Evolutionary conservation across 2,888 invertebrate species (phyloP).

Genomic region (Zaprionus lineosus): DNA sequence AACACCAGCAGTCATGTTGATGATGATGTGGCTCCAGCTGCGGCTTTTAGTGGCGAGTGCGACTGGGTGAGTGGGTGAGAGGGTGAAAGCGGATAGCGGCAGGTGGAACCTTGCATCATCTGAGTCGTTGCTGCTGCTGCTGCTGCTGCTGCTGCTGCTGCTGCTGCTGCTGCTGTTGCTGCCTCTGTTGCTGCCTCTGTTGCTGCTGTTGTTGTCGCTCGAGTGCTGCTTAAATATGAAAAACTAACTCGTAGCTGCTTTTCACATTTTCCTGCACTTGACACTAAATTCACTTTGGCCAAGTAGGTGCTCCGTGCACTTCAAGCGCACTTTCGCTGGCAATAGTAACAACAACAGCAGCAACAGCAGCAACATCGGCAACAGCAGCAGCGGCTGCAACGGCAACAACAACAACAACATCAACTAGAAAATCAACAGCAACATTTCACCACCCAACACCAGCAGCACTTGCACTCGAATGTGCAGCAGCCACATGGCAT

Average conservation of each 20-base stretch:
- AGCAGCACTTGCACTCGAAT: conserved; percentile 28
- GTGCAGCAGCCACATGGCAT: conserved; percentile 6
- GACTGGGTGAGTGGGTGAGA: too few relatives aligned
- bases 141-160: conserved; percentile 14
- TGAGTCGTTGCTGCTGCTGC: too few relatives aligned
- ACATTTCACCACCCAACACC: conserved; percentile 14
- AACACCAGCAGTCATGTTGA: conserved; percentile 5
- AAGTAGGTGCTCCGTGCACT: conserved; percentile 74
- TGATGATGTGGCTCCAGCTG: conserved; percentile 16
- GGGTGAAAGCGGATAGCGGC: too few relatives aligned
- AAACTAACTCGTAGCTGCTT: conserved; percentile 76
- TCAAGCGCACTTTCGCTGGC: conserved; percentile 71
- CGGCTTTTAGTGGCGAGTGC: too few relatives aligned
- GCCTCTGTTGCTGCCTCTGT: conserved; percentile 1
- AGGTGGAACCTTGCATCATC: too few relatives aligned
- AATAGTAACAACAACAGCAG: conserved; percentile 29
- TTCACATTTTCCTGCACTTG: conserved; percentile 77
- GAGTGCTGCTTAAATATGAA: conserved; percentile 77
- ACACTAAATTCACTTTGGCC: conserved; percentile 78
- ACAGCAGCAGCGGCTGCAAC: conserved; percentile 10
- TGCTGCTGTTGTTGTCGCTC: conserved; percentile 39
- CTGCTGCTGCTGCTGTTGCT: conserved; percentile 9
- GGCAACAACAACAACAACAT: neutral
- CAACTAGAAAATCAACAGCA: too few relatives aligned
- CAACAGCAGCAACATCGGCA: conserved; percentile 6